These are phyloP conservation scores for Rhyacophila evoluta DNA, from an alignment of 2,888 invertebrate species.

Conservation along the genomic window DNA sequence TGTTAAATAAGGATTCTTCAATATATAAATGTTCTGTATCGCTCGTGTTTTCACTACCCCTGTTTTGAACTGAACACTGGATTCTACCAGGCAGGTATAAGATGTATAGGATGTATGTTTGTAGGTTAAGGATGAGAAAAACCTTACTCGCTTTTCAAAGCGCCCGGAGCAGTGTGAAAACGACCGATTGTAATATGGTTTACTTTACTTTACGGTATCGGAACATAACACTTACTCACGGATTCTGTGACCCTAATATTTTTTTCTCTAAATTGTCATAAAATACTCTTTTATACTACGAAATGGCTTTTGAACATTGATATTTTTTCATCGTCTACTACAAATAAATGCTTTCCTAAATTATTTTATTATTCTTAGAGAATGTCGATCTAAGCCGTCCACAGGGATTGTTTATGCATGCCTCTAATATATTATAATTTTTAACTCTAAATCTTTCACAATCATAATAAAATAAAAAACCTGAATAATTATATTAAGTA, in stretches of 20 bases:
- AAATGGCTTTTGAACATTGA: constrained; percentile 6
- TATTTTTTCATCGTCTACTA: neutral
- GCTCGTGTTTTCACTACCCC: neutral
- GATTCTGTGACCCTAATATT: constrained; percentile 22
- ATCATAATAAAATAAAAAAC: too few species aligned
- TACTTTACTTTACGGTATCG: constrained; percentile 9
- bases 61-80: neutral
- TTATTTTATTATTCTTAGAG: too few species aligned
- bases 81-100: constrained; percentile 20
- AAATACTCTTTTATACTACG: constrained; percentile 9
- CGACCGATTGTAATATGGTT: constrained; percentile 22
- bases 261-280: constrained; percentile 13
- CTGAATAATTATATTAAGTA: too few species aligned
- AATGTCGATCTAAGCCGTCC: too few species aligned
- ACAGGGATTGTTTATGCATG: too few species aligned
- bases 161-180: constrained; percentile 19
- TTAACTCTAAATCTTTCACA: too few species aligned
- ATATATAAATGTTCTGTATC: too few species aligned
- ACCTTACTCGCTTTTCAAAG: constrained; percentile 15
- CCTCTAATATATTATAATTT: too few species aligned
- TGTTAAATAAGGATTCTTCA: too few species aligned
- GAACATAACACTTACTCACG: constrained; percentile 22
- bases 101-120: constrained; percentile 10
- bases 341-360: neutral
- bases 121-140: constrained; percentile 24